These are phyloP conservation scores for Diploptera punctata DNA, from an alignment of 2,888 invertebrate species.

Conservation along the genomic window DNA sequence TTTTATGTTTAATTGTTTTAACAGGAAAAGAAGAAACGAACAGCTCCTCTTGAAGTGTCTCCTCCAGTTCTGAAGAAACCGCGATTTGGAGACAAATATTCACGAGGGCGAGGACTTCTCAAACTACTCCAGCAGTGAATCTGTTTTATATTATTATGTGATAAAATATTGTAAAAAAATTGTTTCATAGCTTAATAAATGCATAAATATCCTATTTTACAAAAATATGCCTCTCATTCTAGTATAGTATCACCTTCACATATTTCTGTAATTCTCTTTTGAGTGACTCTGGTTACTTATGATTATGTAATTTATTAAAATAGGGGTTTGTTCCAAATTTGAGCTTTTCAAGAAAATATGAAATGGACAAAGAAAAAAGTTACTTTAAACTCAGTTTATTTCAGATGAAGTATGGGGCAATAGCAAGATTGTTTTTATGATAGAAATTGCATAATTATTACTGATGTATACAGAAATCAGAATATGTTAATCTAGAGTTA, in stretches of 20 bases:
- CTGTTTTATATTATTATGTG: not conserved
- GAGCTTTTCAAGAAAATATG: too few species aligned
- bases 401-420: too few species aligned
- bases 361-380: too few species aligned
- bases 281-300: not conserved
- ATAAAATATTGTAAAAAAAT: too few species aligned
- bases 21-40: constrained; percentile 62
- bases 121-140: not conserved
- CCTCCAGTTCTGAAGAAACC: constrained; percentile 51
- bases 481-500: too few species aligned
- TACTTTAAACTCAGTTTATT: too few species aligned
- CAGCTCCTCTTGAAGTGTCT: constrained; percentile 54
- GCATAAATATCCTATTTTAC: not conserved
- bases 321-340: too few species aligned
- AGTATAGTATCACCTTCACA: not conserved
- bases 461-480: too few species aligned
- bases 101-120: constrained; percentile 23
- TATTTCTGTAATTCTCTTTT: not conserved
- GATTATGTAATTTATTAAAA: too few species aligned
- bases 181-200: not conserved
- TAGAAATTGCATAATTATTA: too few species aligned
- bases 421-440: too few species aligned
- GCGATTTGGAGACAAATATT: constrained; percentile 13
- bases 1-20: too few species aligned
- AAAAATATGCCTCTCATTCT: not conserved